A percentile compares a stretch with the other conserved stretches of the same genome.
Evolutionary conservation across 2,888 invertebrate species (phyloP).

Genomic region (Drosophila mayaguana): DNA sequence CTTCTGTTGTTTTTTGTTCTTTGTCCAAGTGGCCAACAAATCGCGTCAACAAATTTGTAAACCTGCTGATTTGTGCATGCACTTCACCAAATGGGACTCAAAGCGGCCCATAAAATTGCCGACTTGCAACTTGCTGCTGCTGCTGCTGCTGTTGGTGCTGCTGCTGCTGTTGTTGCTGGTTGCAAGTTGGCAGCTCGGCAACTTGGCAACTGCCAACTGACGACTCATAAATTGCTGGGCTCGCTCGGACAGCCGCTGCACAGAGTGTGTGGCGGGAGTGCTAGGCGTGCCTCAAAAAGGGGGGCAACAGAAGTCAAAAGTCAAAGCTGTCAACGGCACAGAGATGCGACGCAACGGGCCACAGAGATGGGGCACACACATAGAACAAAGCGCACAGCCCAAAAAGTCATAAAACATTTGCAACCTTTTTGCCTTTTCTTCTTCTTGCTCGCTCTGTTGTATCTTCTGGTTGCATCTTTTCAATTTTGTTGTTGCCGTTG

Average conservation of each 20-base stretch:
- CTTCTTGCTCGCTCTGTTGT: conserved; percentile 31
- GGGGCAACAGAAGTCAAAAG: conserved; percentile 61
- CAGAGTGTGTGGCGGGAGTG: conserved; percentile 18
- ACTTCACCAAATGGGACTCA: conserved; percentile 50
- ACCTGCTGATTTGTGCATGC: conserved; percentile 66
- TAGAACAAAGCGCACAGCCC: conserved; percentile 57
- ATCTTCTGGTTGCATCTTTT: conserved; percentile 74
- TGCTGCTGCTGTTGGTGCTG: background rate
- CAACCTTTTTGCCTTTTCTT: conserved; percentile 22
- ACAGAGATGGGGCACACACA: conserved; percentile 31
- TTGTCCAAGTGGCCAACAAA: conserved; percentile 47
- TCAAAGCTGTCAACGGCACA: conserved; percentile 68
- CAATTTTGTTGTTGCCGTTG: conserved; percentile 73
- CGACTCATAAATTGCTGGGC: conserved; percentile 53
- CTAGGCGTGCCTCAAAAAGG: conserved; percentile 31
- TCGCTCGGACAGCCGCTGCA: conserved; percentile 41
- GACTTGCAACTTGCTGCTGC: conserved; percentile 24
- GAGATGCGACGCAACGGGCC: conserved; percentile 1
- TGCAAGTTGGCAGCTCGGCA: conserved; percentile 31
- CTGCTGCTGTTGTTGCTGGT: background rate
- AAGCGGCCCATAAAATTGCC: conserved; percentile 53
- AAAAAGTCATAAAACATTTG: conserved; percentile 61
- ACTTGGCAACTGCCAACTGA: conserved; percentile 43
- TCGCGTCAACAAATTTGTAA: conserved; percentile 63
- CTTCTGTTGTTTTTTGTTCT: conserved; percentile 4